Evolutionary conservation across 2,797 vertebrate genomes (phyloP), one percentile per base, ranked within the genome.

Genomic region (Spizella passerina): DNA sequence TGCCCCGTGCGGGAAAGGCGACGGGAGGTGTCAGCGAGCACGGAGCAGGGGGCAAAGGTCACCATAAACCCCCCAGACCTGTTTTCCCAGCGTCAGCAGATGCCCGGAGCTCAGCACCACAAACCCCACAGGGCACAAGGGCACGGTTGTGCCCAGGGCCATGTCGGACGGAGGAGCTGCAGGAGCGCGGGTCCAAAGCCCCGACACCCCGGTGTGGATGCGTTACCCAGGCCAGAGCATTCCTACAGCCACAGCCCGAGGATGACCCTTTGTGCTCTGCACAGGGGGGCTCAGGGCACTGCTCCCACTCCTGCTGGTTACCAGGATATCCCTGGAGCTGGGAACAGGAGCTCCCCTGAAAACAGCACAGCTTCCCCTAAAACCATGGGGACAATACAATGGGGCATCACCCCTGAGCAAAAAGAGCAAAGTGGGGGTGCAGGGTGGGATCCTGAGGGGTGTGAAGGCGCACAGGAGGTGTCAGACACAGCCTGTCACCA

Each of bases 381-480:
- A 68, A 79, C 22, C 38, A 7, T 0, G 2, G 22, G 43, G 24
- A 9, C 29, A 21, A 36, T 9, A 19, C 0, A 0, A 57, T 18
- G 36, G 27, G 29, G 23, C 22, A 29, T 30, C 73, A 30, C 12
- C 52, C 21, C 41, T 2, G 7, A 2, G 6, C 47, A 30, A 26
- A 43, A 44, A 47, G 12, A 70, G 75, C 52, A 8, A 34, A 44
- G 24, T 0, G 0, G 6, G 39, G 57, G 20, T 8, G 38, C 27
- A 12, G 44, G 53, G 24, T 10, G 0, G 3, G 46, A 29, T 82
- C 21, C 50, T 1, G 9, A 7, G 15, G 7, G 4, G 9, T 7
- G 23, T 4, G 41, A 64, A 12, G 11, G 66, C 2, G 1, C 29
- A 3, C 0, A 12, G 36, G 49, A 81, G 27, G 39, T 27, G 57